Evolutionary conservation across 2,797 vertebrate genomes (phyloP).

Genomic region (Ctenochaetus hawaiiensis): DNA sequence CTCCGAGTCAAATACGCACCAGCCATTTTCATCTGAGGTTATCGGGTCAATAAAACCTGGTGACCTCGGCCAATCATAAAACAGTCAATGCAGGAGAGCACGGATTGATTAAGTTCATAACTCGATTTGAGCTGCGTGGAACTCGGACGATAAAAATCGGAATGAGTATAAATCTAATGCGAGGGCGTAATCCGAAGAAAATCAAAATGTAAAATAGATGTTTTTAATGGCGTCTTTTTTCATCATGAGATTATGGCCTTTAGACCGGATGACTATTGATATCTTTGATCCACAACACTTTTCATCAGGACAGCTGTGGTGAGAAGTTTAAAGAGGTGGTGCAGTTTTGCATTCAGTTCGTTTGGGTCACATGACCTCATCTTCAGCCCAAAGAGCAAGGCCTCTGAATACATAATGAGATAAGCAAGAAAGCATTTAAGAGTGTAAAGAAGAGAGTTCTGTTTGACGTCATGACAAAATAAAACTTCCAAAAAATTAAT

Average conservation of each 20-base stretch:
- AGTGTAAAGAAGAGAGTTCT: slow-evolving; percentile 24
- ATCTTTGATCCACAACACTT: slow-evolving; percentile 57
- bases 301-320: slow-evolving; percentile 30
- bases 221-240: slow-evolving; percentile 79
- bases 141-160: slow-evolving; percentile 78
- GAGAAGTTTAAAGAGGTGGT: slow-evolving; percentile 23
- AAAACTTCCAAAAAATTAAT: background rate
- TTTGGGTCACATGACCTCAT: slow-evolving; percentile 23
- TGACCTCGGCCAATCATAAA: slow-evolving; percentile 85
- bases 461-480: background rate
- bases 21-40: slow-evolving; percentile 81
- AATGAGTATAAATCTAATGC: slow-evolving; percentile 81
- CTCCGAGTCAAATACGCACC: slow-evolving; percentile 58
- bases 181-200: slow-evolving; percentile 78
- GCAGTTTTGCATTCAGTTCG: slow-evolving; percentile 34
- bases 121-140: slow-evolving; percentile 78
- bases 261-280: slow-evolving; percentile 74
- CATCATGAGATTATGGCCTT: slow-evolving; percentile 70
- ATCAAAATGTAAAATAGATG: slow-evolving; percentile 82
- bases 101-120: slow-evolving; percentile 85
- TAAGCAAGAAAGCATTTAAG: slow-evolving; percentile 34
- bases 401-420: slow-evolving; percentile 69
- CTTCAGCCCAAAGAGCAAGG: slow-evolving; percentile 43
- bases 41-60: slow-evolving; percentile 83
- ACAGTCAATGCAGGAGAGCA: slow-evolving; percentile 73